phyloP scores from a whole-genome alignment of 2,113 vertebrate genomes.

The Trichomycterus rosablanca region DNA sequence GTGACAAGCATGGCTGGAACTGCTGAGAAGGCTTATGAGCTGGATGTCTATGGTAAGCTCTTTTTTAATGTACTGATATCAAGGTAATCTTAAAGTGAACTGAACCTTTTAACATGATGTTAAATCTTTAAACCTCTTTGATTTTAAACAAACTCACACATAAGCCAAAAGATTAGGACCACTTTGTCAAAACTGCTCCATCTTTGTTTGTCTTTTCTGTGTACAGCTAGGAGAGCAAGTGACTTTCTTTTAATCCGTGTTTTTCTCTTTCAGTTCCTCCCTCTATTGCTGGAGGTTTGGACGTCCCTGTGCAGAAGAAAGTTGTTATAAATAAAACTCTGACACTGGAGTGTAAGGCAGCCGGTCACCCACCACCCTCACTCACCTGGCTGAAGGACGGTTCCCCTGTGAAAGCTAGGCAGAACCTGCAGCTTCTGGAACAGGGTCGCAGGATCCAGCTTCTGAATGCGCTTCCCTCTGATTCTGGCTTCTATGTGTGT shows the following conservation, averaged over 20 bases:
- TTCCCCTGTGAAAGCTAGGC: conserved; percentile 71
- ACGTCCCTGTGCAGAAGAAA: conserved; percentile 68
- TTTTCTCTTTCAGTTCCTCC: conserved; percentile 78
- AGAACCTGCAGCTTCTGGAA: conserved; percentile 69
- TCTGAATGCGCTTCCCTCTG: conserved; percentile 55
- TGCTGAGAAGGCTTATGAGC: conserved; percentile 75
- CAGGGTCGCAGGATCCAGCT: conserved; percentile 83
- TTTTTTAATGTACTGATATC: neutral
- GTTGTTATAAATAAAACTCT: conserved; percentile 75
- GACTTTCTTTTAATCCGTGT: neutral
- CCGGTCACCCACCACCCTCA: conserved; percentile 81
- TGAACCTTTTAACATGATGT: too few relatives aligned
- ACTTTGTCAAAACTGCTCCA: too few relatives aligned
- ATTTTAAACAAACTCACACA: neutral
- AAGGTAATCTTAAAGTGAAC: too few relatives aligned
- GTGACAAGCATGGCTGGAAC: conserved; percentile 75
- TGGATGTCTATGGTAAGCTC: conserved; percentile 85
- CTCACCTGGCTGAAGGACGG: conserved; percentile 92
- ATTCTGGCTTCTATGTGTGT: conserved; percentile 81
- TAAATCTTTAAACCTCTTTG: too few relatives aligned
- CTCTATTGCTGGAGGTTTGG: conserved; percentile 69
- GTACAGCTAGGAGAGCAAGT: too few relatives aligned
- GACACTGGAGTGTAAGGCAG: conserved; percentile 80
- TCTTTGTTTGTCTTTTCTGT: too few relatives aligned
- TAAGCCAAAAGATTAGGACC: neutral